Conservation (phyloP, 2,888 invertebrate species). For the Metallyticus violacea region DNA sequence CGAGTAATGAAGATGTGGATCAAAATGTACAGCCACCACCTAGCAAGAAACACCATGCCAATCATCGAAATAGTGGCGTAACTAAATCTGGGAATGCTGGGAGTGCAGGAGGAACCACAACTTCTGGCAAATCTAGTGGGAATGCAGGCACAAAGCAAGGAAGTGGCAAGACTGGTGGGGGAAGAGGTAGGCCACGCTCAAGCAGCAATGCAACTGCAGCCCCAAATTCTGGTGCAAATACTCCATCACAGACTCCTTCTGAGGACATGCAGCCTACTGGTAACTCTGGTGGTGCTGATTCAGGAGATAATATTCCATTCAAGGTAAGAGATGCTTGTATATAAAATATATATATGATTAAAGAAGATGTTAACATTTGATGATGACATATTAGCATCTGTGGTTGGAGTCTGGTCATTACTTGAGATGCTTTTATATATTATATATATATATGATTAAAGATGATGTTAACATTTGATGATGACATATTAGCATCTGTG, state of each 20-base stretch:
- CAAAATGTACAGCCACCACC: background rate
- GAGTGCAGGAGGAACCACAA: background rate
- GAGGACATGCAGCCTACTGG: background rate
- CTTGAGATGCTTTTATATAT: too few relatives aligned
- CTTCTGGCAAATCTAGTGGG: background rate
- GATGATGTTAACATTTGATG: too few relatives aligned
- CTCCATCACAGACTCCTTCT: background rate
- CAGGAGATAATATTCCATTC: constrained; percentile 5
- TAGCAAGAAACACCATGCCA: constrained; percentile 2
- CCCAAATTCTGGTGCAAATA: background rate
- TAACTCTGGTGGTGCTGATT: background rate
- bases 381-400: too few relatives aligned
- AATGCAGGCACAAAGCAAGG: background rate
- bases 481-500: too few relatives aligned
- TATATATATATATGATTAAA: too few relatives aligned
- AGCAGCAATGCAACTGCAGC: background rate
- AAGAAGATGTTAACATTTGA: too few relatives aligned
- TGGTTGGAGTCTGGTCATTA: too few relatives aligned
- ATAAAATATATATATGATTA: too few relatives aligned
- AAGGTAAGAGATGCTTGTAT: background rate
- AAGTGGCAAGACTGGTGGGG: background rate
- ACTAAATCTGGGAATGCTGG: background rate
- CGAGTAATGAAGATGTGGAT: background rate
- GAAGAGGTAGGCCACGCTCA: constrained; percentile 4
- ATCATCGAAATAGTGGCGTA: background rate